These are phyloP conservation scores for Anadara kagoshimensis DNA, from an alignment of 1,140 invertebrate species.

Conservation along the genomic window DNA sequence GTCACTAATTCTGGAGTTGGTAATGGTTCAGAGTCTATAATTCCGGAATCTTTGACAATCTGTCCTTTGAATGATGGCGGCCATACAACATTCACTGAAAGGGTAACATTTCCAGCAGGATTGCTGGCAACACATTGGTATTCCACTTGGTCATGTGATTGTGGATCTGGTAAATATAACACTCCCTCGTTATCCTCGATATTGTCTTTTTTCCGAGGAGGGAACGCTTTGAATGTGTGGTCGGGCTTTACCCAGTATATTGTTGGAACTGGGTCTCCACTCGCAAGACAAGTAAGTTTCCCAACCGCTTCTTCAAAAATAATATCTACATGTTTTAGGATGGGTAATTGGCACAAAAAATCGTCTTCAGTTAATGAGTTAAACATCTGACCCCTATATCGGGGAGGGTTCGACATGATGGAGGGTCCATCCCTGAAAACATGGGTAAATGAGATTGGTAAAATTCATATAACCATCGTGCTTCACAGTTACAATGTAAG, in stretches of 20 bases:
- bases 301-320: slow-evolving; percentile 61
- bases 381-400: slow-evolving; percentile 58
- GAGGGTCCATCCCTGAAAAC: slow-evolving; percentile 59
- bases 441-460: slow-evolving; percentile 48
- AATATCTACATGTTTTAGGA: slow-evolving; percentile 70
- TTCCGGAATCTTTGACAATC: slow-evolving; percentile 27
- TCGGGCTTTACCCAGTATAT: slow-evolving; percentile 70
- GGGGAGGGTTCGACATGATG: slow-evolving; percentile 58
- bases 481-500: slow-evolving; percentile 71
- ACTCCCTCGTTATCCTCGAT: slow-evolving; percentile 60
- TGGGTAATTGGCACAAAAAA: slow-evolving; percentile 69
- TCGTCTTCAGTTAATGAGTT: slow-evolving; percentile 58
- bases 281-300: slow-evolving; percentile 67
- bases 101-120: slow-evolving; percentile 71
- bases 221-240: slow-evolving; percentile 58
- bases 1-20: slow-evolving; percentile 20
- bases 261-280: slow-evolving; percentile 69
- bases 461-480: slow-evolving; percentile 66
- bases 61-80: slow-evolving; percentile 40
- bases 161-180: slow-evolving; percentile 57
- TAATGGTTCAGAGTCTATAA: slow-evolving; percentile 30
- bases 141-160: slow-evolving; percentile 52
- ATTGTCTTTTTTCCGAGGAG: slow-evolving; percentile 42
- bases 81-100: slow-evolving; percentile 70
- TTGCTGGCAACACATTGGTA: slow-evolving; percentile 72